Evolutionary conservation across 30 jellyfish, hydroid and myxozoan genomes (phyloP).

Genomic region (Rhopilema esculentum): DNA sequence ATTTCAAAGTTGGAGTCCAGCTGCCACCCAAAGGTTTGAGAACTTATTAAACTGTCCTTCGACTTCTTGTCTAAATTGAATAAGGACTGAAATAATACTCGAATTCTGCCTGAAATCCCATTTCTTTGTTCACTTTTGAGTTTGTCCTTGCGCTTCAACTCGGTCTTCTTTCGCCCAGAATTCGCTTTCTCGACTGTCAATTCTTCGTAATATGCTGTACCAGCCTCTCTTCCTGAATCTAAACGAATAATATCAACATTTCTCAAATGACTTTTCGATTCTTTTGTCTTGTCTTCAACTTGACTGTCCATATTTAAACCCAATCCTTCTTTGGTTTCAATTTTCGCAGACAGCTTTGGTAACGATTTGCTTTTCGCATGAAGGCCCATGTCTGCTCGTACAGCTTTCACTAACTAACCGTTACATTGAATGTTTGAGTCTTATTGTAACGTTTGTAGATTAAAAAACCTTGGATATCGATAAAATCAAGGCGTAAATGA

Average conservation of each 20-base stretch:
- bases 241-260: not conserved
- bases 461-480: not conserved
- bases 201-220: not conserved
- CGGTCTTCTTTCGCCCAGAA: not conserved
- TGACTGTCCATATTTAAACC: not conserved
- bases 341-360: conserved; percentile 39
- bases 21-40: not conserved
- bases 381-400: conserved; percentile 46
- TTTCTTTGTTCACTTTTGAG: not conserved
- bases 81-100: conserved; percentile 54
- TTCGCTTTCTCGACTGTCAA: not conserved
- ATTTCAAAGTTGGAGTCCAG: not conserved
- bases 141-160: not conserved
- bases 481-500: not conserved
- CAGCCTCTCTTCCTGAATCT: not conserved
- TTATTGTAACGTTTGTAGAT: not conserved
- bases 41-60: not conserved
- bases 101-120: conserved; percentile 54
- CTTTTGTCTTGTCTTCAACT: not conserved
- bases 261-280: not conserved
- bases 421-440: not conserved
- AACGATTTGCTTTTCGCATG: conserved; percentile 32
- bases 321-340: not conserved
- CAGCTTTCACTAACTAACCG: not conserved
- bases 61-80: conserved; percentile 46